phyloP scores from a whole-genome alignment of 1,140 invertebrate species.

The Drosophila lowei region DNA sequence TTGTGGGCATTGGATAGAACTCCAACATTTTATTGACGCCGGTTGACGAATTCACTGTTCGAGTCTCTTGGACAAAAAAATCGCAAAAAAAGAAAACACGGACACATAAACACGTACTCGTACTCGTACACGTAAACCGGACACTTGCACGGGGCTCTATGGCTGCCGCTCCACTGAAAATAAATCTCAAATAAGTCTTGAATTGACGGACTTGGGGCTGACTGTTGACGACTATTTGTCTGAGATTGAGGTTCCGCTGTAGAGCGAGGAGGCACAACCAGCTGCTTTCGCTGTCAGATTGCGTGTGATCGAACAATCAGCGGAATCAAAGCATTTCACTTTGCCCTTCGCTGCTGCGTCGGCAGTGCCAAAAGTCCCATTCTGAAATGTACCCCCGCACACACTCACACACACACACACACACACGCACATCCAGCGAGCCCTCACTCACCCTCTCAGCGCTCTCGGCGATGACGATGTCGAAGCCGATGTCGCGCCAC shows the following conservation, averaged over 20 bases:
- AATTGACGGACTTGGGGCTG: not conserved
- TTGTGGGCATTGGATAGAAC: conserved; percentile 83
- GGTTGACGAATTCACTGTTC: conserved; percentile 12
- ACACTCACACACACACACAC: conserved; percentile 19
- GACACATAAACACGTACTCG: too few relatives aligned
- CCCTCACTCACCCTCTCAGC: conserved; percentile 22
- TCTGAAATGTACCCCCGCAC: conserved; percentile 66
- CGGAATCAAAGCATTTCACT: conserved; percentile 82
- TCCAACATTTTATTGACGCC: conserved; percentile 73
- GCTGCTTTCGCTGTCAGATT: conserved; percentile 80
- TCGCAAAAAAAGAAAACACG: too few relatives aligned
- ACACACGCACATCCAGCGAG: not conserved
- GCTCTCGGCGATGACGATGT: not conserved
- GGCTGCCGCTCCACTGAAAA: too few relatives aligned
- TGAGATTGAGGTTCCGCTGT: conserved; percentile 17
- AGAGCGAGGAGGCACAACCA: conserved; percentile 68
- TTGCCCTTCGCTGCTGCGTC: conserved; percentile 44
- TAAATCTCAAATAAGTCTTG: too few relatives aligned
- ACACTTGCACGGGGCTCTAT: too few relatives aligned
- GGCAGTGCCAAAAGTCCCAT: conserved; percentile 60
- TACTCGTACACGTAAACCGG: too few relatives aligned
- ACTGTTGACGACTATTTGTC: not conserved
- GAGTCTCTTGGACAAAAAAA: too few relatives aligned
- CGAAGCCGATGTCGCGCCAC: not conserved
- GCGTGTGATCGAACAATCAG: conserved; percentile 81